phyloP scores from a whole-genome alignment of 2,113 vertebrate genomes.

The Phaethon lepturus region DNA sequence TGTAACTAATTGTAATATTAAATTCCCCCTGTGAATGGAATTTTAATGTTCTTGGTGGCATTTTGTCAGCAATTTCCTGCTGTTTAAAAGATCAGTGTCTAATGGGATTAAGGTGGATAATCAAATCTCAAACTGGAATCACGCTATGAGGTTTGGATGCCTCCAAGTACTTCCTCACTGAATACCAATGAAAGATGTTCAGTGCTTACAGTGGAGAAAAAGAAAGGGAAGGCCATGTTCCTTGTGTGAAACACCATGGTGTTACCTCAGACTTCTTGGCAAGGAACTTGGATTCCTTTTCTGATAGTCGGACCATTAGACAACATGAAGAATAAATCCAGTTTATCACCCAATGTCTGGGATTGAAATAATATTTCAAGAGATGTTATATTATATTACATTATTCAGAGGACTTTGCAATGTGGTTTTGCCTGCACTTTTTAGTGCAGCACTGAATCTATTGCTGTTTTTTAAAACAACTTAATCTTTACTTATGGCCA shows the following conservation, averaged over 20 bases:
- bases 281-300: not conserved
- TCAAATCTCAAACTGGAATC: conserved; percentile 76
- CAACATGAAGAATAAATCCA: not conserved
- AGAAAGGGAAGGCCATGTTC: not conserved
- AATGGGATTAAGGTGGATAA: conserved; percentile 80
- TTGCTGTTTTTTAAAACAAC: not conserved
- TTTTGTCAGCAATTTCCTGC: conserved; percentile 78
- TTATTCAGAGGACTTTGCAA: not conserved
- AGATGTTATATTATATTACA: not conserved
- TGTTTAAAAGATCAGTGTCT: conserved; percentile 75
- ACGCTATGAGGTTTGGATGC: conserved; percentile 41
- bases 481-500: not conserved
- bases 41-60: conserved; percentile 58
- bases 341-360: not conserved
- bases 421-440: not conserved
- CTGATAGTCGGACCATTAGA: not conserved
- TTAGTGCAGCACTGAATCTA: not conserved
- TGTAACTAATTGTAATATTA: conserved; percentile 67
- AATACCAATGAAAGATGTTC: conserved; percentile 68
- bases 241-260: not conserved
- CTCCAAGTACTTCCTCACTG: conserved; percentile 45
- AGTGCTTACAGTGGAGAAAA: not conserved
- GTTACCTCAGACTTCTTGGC: not conserved
- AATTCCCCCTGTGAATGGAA: conserved; percentile 45
- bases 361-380: not conserved